Conservation (phyloP, 37 sponge, comb jelly and placozoan genomes). For the Lycopodina hypogea region DNA sequence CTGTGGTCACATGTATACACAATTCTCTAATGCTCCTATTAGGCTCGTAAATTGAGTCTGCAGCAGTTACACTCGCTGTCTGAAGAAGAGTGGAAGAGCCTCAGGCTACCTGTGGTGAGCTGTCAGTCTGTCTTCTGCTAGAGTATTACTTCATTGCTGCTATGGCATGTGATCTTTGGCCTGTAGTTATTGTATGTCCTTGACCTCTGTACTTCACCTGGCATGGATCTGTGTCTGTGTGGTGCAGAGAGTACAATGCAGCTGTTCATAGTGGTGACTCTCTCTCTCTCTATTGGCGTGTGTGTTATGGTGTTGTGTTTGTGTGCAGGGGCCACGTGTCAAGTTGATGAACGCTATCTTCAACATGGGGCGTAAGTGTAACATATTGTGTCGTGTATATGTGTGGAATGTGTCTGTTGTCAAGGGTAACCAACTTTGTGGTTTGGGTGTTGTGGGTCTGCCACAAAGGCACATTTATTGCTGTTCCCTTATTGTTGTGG, state of each 20-base stretch:
- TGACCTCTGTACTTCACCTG: background rate
- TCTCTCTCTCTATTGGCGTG: background rate
- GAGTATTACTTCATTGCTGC: background rate
- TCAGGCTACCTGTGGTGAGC: constrained; percentile 73
- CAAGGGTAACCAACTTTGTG: too few species aligned
- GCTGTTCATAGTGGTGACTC: background rate
- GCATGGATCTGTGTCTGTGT: background rate
- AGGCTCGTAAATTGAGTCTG: constrained; percentile 63
- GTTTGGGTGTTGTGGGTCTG: too few species aligned
- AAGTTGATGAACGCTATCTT: constrained; percentile 73
- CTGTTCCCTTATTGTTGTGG: too few species aligned
- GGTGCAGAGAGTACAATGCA: too few species aligned
- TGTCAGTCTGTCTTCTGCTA: too few species aligned
- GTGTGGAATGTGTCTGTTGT: too few species aligned
- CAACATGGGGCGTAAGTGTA: constrained; percentile 41
- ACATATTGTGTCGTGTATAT: too few species aligned
- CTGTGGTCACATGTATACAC: background rate
- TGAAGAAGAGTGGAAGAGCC: constrained; percentile 68
- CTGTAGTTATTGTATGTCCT: background rate
- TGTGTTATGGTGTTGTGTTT: background rate
- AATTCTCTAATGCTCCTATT: background rate
- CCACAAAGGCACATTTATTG: too few species aligned
- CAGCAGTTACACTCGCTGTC: constrained; percentile 64
- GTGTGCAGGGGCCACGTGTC: constrained; percentile 61
- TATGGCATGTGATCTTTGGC: background rate